Evolutionary conservation across 2,113 vertebrate species (phyloP).

Genomic region (Menidia beryllina): DNA sequence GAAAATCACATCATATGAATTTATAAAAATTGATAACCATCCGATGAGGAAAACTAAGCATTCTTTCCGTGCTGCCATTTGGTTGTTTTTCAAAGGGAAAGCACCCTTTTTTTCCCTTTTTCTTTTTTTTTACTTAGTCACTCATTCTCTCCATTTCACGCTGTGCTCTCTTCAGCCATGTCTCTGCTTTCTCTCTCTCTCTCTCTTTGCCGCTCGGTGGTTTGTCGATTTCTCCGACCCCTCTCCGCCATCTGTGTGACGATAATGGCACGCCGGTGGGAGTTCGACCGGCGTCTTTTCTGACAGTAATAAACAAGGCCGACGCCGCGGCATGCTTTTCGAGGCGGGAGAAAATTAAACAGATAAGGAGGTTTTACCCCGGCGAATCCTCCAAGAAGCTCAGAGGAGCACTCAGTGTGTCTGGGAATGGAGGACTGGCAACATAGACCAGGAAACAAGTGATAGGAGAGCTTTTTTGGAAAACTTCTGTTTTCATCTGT

Average conservation of each 20-base stretch:
- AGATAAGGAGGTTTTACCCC: constrained; percentile 38
- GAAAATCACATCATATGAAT: too few relatives aligned
- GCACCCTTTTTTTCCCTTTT: not conserved
- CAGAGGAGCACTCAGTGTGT: constrained; percentile 22
- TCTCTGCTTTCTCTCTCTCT: constrained; percentile 9
- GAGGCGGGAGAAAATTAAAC: constrained; percentile 65
- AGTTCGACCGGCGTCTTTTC: constrained; percentile 54
- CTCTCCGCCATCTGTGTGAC: constrained; percentile 63
- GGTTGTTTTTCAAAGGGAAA: constrained; percentile 24
- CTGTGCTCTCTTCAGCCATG: not conserved
- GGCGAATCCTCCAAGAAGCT: constrained; percentile 46
- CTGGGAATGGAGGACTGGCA: constrained; percentile 9
- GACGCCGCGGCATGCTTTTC: constrained; percentile 60
- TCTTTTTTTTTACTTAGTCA: too few relatives aligned
- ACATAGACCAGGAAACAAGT: constrained; percentile 2
- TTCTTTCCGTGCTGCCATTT: not conserved
- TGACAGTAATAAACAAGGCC: constrained; percentile 67
- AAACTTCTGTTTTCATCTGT: too few relatives aligned
- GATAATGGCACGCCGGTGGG: constrained; percentile 60
- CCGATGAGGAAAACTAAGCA: too few relatives aligned
- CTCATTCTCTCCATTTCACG: not conserved
- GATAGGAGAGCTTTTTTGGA: not conserved
- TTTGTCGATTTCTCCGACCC: constrained; percentile 29
- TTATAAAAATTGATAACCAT: too few relatives aligned
- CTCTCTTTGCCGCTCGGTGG: constrained; percentile 12